Base-by-base conservation (phyloP, 2,797 vertebrate species). In the Cyclopterus lumpus region DNA sequence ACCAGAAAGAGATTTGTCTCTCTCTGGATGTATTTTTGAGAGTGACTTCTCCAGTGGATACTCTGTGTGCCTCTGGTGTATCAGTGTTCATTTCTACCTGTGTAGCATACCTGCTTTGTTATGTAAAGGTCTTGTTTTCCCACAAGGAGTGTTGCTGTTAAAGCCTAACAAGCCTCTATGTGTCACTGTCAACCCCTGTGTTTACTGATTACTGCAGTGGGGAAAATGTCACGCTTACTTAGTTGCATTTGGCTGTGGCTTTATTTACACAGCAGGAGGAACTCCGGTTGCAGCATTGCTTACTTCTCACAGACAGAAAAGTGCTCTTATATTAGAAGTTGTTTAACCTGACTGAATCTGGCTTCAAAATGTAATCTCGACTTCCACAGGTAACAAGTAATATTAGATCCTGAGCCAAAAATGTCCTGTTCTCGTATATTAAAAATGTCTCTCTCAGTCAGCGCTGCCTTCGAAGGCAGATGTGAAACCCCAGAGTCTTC, bases 401-500 rank as follows among this genome's bases (percentile, higher is more conserved):
- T 53, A 63, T 81, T 48, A 70, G 38, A 75, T 73, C 51, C 24
- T 28, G 15, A 65, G 54, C 62, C 73, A 68, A 63, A 71, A 57
- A 24, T 28, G 20, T 42, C 49, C 22, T 60, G 59, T 76, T 73
- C 73, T 12, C 18, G 38, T 68, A 73, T 61, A 61, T 77, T 62
- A 72, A 54, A 38, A 72, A 51, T 57, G 22, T 24, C 46, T 53
- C 22, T 73, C 5, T 49, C 16, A 60, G 30, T 46, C 48, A 63
- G 26, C 44, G 26, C 16, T 44, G 75, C 44, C 59, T 85, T 84
- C 88, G 71, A 79, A 77, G 81, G 60, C 80, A 78, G 77, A 86
- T 82, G 73, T 83, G 73, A 61, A 86, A 73, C 48, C 67, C 67
- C 20, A 53, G 55, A 53, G 30, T 81, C 67, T 79, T 68, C 60